Conservation (phyloP, 2,888 invertebrate genomes). For the Lissocephala sabroskyi region DNA sequence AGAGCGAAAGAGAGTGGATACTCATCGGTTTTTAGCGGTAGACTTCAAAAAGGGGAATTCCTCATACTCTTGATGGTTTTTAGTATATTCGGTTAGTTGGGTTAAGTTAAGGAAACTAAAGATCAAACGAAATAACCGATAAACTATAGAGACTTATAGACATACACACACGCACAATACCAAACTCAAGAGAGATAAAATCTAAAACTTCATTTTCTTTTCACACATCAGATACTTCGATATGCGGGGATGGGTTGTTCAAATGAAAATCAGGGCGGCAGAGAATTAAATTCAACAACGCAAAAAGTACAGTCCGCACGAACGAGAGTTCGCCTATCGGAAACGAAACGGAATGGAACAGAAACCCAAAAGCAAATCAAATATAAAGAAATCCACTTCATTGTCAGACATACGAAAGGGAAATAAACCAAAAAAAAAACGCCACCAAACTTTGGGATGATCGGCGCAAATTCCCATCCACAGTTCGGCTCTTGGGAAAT, state of each 20-base stretch:
- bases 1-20: background rate
- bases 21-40: slow-evolving; percentile 36
- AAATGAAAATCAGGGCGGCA: slow-evolving; percentile 26
- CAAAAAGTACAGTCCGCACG: slow-evolving; percentile 23
- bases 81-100: slow-evolving; percentile 32
- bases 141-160: slow-evolving; percentile 22
- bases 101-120: slow-evolving; percentile 13
- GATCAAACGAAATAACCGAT: slow-evolving; percentile 17
- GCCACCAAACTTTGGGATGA: background rate
- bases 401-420: slow-evolving; percentile 12
- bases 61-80: slow-evolving; percentile 60
- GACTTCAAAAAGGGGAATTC: too few relatives aligned
- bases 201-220: slow-evolving; percentile 16
- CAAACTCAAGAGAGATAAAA: slow-evolving; percentile 19
- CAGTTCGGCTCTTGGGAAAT: too few relatives aligned
- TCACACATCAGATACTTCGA: background rate
- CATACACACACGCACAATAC: slow-evolving; percentile 45
- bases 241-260: background rate
- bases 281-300: slow-evolving; percentile 27
- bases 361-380: slow-evolving; percentile 62
- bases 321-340: background rate
- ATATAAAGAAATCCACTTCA: slow-evolving; percentile 34
- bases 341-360: slow-evolving; percentile 3
- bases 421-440: slow-evolving; percentile 12
- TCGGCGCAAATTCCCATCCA: background rate